These are phyloP conservation scores for Thrips palmi DNA, from an alignment of 1,140 invertebrate genomes.

Conservation along the genomic window DNA sequence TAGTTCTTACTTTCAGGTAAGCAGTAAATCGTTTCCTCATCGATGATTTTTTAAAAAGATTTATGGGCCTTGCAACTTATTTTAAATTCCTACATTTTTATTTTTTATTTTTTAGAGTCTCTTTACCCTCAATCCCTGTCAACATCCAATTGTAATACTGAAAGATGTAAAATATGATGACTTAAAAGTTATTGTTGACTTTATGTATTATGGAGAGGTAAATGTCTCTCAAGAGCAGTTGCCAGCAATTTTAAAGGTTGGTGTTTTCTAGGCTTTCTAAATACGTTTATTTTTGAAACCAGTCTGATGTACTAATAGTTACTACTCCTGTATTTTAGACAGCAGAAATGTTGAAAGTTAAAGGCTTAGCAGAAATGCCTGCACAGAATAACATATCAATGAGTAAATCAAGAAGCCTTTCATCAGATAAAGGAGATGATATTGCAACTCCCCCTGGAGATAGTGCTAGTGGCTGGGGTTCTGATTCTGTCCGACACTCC, in stretches of 20 bases:
- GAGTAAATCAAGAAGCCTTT: constrained; percentile 9
- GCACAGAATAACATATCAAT: constrained; percentile 24
- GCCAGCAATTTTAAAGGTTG: constrained; percentile 58
- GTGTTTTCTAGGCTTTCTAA: constrained; percentile 4
- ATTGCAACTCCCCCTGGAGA: constrained; percentile 4
- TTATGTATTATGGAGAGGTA: constrained; percentile 84
- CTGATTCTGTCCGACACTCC: constrained; percentile 13
- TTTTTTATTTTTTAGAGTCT: constrained; percentile 34
- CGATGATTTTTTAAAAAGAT: neutral
- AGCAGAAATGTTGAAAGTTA: constrained; percentile 71
- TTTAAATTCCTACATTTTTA: constrained; percentile 5
- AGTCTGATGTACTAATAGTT: constrained; percentile 1
- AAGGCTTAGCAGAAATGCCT: constrained; percentile 69
- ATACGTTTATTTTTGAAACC: too few species aligned
- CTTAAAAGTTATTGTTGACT: constrained; percentile 74
- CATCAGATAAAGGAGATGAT: constrained; percentile 7
- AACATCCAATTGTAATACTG: constrained; percentile 77
- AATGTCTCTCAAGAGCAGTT: constrained; percentile 77
- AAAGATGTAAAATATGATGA: constrained; percentile 75
- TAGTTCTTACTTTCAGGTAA: constrained; percentile 70
- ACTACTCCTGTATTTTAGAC: constrained; percentile 42
- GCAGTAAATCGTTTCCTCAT: constrained; percentile 12
- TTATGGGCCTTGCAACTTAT: constrained; percentile 5
- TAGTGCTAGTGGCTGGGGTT: constrained; percentile 8
- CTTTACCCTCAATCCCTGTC: constrained; percentile 67